Conservation (phyloP, 30 jellyfish, hydroid and myxozoan genomes). For the Turritopsis rubra region DNA sequence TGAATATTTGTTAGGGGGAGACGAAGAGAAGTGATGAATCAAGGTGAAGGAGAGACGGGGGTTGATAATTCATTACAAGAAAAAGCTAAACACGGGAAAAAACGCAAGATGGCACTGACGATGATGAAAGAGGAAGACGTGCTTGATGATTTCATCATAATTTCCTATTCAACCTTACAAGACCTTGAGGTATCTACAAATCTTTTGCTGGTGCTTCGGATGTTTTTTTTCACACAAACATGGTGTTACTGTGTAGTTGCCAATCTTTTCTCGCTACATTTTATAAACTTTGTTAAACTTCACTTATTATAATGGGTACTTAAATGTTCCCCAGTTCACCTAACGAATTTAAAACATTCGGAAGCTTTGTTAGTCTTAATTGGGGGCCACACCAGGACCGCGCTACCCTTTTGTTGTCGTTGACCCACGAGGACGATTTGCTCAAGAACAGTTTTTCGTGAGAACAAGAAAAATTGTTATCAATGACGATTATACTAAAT, state of each 20-base stretch:
- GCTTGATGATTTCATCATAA: background rate
- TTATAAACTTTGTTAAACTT: too few relatives aligned
- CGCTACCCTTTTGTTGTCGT: too few relatives aligned
- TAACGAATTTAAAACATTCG: too few relatives aligned
- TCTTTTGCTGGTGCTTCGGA: background rate
- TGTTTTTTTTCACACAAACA: background rate
- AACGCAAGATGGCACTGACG: background rate
- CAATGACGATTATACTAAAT: too few relatives aligned
- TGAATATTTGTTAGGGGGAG: background rate
- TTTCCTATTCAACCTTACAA: slow-evolving; percentile 8
- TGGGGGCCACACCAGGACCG: too few relatives aligned
- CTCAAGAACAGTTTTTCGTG: too few relatives aligned
- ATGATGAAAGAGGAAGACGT: background rate
- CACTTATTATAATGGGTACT: background rate
- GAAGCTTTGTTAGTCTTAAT: too few relatives aligned
- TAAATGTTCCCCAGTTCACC: background rate
- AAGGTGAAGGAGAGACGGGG: slow-evolving; percentile 15
- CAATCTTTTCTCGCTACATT: background rate
- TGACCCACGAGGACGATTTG: background rate
- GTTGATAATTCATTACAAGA: background rate
- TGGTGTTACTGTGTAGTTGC: too few relatives aligned
- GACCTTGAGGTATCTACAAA: slow-evolving; percentile 12
- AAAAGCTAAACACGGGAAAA: slow-evolving; percentile 1
- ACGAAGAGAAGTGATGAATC: background rate
- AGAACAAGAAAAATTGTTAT: too few relatives aligned